Base-by-base conservation (phyloP, 2,113 vertebrate genomes). In the Alces alces region DNA sequence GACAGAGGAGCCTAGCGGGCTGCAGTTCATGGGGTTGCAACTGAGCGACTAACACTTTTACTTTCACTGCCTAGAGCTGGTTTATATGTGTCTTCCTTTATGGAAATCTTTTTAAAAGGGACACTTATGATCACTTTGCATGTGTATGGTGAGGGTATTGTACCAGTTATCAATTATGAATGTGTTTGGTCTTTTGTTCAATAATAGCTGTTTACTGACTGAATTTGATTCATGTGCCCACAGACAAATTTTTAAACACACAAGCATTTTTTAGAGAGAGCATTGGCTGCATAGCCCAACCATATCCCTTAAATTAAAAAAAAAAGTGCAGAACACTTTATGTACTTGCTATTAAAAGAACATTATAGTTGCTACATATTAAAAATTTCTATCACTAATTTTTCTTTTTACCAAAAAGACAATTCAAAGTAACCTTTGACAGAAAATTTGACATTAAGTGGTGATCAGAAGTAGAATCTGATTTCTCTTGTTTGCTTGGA, bases 401-500 rank as follows among this genome's bases (percentile, higher is more conserved):
- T n/a, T 54, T 50, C n/a, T 86, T 90, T 79, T 16, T 30, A 54
- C 7, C 55, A 91, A 57, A 82, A 93, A 91, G 33, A 79, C n/a
- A 92, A 12, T 25, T 95, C 43, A 86, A 6, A 78, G 70, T 79
- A 27, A 61, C 13, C 27, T 30, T 13, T 58, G 36, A 60, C 57
- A 92, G 90, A 95, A 97, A 96, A 82, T 82, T 64, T 93, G 47
- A 82, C 19, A 36, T 73, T 93, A 45, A 61, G 4, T 79, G 21
- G 73, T 96, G 39, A 82, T 97, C 47, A 86, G 14, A 92, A 95
- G 33, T 85, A 54, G 28, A 86, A 85, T 94, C 88, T 91, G 39
- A 61, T 96, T 98, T 97, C 12, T 88, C 0, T 94, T 93, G 8
- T 93, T 93, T 85, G 92, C 39, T 96, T 92, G n/a, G 45, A 33